Evolutionary conservation across 2,888 invertebrate species (phyloP), one percentile per base, ranked within the genome.

Genomic region (Pandemis corylana): DNA sequence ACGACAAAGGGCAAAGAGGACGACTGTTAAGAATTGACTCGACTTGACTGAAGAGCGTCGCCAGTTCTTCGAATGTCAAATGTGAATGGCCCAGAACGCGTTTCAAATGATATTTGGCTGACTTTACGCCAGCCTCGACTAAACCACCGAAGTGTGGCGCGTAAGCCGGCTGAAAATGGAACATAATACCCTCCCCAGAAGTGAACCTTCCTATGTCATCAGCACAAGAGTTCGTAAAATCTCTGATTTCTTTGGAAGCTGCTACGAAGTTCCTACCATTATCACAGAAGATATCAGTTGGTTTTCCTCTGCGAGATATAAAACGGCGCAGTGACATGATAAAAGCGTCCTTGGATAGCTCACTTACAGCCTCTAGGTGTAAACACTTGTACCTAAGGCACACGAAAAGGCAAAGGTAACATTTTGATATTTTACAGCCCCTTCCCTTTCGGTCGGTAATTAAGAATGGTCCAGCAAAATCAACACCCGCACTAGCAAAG

Each of bases 381-480:
- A 77, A 65, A 13, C 72, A 72, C 59, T 76, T 72, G 44, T 66
- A 69, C 46, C 67, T 51, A n/a, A 71, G 56, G 51, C 76, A 76
- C 0, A 76, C 71, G 46, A 76, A 76, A 1, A n/a, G n/a, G n/a
- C n/a, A n/a, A n/a, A n/a, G n/a, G n/a, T n/a, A n/a, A n/a, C n/a
- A n/a, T n/a, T n/a, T 77, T 4, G 64, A 68, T 51, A 75, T 61
- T 49, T 63, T 71, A 13, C 70, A 67, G 0, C 74, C 74, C 13
- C 70, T 61, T 6, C 69, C 72, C 56, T 75, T 76, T 9, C 74
- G 53, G 61, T 75, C 74, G 5, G 46, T 67, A 42, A 77, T 75
- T n/a, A 62, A 41, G 20, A 73, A 75, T 0, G 77, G 73, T 6
- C 72, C 76, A n/a, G 72, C 71, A 51, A 71, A 76, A 13, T 76